Conservation (phyloP, 2,888 invertebrate genomes). For the Xiphydria camelus region DNA sequence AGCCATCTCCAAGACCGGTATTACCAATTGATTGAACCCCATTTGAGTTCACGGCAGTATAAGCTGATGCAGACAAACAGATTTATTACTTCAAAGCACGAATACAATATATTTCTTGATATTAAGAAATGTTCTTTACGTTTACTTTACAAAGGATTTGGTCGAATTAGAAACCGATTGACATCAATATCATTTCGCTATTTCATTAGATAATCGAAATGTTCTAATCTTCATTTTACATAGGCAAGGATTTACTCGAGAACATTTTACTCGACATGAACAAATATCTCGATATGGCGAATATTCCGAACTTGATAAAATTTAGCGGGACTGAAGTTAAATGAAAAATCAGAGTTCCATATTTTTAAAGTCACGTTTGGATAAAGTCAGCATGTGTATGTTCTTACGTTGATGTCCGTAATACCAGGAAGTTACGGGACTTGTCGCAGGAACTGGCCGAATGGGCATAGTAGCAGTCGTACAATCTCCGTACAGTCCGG, state of each 20-base stretch:
- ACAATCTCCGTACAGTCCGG: conserved; percentile 50
- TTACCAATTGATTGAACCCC: conserved; percentile 44
- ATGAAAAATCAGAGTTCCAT: conserved; percentile 43
- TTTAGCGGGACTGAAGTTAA: conserved; percentile 44
- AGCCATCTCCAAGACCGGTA: conserved; percentile 57
- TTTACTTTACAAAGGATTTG: too few relatives aligned
- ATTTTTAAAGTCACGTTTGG: too few relatives aligned
- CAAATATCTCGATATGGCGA: too few relatives aligned
- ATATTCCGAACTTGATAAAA: conserved; percentile 40
- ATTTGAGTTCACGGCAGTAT: conserved; percentile 44
- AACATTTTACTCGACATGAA: too few relatives aligned
- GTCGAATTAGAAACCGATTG: too few relatives aligned
- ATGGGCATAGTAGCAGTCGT: conserved; percentile 47
- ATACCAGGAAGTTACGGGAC: conserved; percentile 60
- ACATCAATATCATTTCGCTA: too few relatives aligned
- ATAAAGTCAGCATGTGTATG: too few relatives aligned
- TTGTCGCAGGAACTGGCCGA: conserved; percentile 60
- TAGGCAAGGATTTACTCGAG: too few relatives aligned
- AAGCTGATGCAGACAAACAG: conserved; percentile 38
- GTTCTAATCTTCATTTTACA: too few relatives aligned
- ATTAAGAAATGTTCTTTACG: too few relatives aligned
- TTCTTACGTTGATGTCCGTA: conserved; percentile 54
- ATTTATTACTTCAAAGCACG: neutral
- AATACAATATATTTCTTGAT: too few relatives aligned
- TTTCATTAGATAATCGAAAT: too few relatives aligned